A percentile compares a stretch with the other conserved stretches of the same genome.
Evolutionary conservation across 2,113 vertebrate species (phyloP).

Genomic region (Hydrochoerus hydrochaeris): DNA sequence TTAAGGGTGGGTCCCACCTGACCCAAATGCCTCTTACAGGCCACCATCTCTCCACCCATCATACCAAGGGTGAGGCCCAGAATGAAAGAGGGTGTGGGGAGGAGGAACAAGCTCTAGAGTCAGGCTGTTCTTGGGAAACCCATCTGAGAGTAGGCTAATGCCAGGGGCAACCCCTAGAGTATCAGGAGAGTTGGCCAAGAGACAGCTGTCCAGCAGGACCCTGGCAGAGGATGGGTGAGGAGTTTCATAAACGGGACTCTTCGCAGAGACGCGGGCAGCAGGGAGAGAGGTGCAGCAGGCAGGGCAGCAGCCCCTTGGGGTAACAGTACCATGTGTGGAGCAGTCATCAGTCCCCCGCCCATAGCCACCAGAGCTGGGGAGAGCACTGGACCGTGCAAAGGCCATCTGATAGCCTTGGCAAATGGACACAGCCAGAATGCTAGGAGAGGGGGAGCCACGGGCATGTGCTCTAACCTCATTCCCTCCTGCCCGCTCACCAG

Average conservation of each 20-base stretch:
- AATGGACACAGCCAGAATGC: background rate
- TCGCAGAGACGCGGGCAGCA: background rate
- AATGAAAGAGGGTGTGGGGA: background rate
- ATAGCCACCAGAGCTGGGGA: fast-evolving
- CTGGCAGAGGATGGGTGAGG: background rate
- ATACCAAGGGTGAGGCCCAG: background rate
- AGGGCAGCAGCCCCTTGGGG: fast-evolving
- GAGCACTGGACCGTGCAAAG: background rate
- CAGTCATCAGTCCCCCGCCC: too few relatives aligned
- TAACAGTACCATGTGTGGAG: background rate
- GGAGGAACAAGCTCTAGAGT: background rate
- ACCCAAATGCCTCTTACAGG: background rate
- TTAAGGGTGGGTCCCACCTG: background rate
- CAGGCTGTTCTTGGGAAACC: background rate
- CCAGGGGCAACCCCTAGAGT: background rate
- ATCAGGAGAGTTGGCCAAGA: background rate
- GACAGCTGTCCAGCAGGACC: background rate
- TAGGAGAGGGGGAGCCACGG: background rate
- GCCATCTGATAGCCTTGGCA: background rate
- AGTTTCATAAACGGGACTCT: background rate
- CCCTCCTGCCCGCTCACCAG: background rate
- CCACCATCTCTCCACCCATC: background rate
- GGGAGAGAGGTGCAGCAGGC: background rate
- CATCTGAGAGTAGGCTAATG: background rate
- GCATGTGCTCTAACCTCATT: background rate